phyloP scores from a whole-genome alignment of 2,888 invertebrate genomes.

The Eristalis intricaria region DNA sequence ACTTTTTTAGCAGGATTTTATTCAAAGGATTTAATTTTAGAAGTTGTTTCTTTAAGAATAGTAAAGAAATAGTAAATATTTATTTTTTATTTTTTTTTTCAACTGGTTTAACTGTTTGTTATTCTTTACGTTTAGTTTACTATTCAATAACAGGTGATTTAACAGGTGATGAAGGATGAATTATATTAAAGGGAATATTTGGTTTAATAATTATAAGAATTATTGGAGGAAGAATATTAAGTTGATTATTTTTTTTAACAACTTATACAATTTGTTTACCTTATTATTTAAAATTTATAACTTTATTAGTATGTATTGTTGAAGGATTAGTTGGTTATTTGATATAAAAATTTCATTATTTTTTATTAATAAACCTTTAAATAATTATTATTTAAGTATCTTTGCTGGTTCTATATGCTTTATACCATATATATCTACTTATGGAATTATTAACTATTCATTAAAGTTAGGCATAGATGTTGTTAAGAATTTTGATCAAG shows the following conservation, averaged over 20 bases:
- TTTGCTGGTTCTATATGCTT: constrained; percentile 82
- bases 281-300: constrained; percentile 82
- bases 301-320: constrained; percentile 82
- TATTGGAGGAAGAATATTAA: constrained; percentile 83
- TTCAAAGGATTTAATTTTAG: constrained; percentile 86
- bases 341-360: constrained; percentile 81
- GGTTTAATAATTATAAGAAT: constrained; percentile 77
- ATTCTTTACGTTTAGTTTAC: constrained; percentile 83
- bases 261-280: constrained; percentile 83
- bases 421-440: constrained; percentile 82
- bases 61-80: constrained; percentile 83
- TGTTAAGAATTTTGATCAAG: constrained; percentile 82
- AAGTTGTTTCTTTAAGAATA: constrained; percentile 82
- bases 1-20: constrained; percentile 86
- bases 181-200: constrained; percentile 82
- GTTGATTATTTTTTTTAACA: constrained; percentile 83
- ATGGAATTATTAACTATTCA: constrained; percentile 82
- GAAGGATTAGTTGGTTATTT: constrained; percentile 81
- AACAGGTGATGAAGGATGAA: constrained; percentile 83
- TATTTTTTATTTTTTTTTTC: constrained; percentile 83
- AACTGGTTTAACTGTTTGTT: constrained; percentile 84
- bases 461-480: constrained; percentile 81
- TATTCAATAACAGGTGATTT: constrained; percentile 83
- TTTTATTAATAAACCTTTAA: constrained; percentile 81
- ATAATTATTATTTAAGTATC: constrained; percentile 78